Base-by-base conservation (phyloP, 2,797 vertebrate genomes). In the Triplophysa bombifrons region DNA sequence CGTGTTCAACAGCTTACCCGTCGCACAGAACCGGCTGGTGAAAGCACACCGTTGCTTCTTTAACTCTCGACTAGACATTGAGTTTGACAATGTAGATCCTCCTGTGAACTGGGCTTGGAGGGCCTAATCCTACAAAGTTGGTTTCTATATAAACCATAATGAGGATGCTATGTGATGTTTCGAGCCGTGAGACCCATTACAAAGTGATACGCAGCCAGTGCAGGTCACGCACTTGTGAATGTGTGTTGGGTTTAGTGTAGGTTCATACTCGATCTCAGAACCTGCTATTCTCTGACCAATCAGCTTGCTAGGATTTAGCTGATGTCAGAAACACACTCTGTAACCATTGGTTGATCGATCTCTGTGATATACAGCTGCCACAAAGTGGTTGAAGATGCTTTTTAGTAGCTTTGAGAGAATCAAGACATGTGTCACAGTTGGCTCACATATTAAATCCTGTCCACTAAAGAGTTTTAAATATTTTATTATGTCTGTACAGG, bases 1-100 rank as follows among this genome's bases (percentile, higher is more conserved):
- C 84, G 86, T 1, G 61, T 88, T 12, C 91, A 85, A 64, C 94
- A 93, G 78, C 70, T 95, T 50, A 94, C 94, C 50, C 88, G 41
- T 51, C 92, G 89, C 27, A 85, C 84, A 2, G 95, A 95, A 81
- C 86, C 93, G 0, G 91, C 91, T 0, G 96, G 96, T 0, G 97
- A 99, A 78, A 94, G 95, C 88, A 99, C 97, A 0, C 98, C 97
- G 0, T 88, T 99, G 65, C 95, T 99, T 10, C 89, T 99, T 1
- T 99, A 85, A 91, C 30, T 17, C 17, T 44, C 2, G 30, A 27
- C 12, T 22, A 30, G n/a, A 55, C 20, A 46, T 48, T 48, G 46
- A 48, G 12, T 13, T 48, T 14, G 46, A 48, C 11, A 13, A 48
- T 13, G 38, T 20, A 34, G 25, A n/a, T 60, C 46, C 41, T 55